Percentiles rank a stretch among this genome's conserved stretches.
These are phyloP conservation scores for Ptychodera flava DNA, from an alignment of 35 echinoderm and acorn worm genomes.

Conservation along the genomic window DNA sequence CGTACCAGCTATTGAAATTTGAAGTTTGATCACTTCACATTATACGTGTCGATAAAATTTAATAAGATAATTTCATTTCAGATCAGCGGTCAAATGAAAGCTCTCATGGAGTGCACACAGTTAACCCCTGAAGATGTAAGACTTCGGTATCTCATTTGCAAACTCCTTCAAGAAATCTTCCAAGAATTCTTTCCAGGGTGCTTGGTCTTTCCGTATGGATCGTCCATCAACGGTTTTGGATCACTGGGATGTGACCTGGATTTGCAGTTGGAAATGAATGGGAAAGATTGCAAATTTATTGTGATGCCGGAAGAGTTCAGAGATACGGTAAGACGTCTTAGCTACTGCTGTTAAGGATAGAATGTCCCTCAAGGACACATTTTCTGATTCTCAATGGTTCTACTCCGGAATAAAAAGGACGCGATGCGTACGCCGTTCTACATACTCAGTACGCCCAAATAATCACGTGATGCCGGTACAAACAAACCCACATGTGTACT, in stretches of 20 bases:
- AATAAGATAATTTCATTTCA: too few species aligned
- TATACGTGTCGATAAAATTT: too few species aligned
- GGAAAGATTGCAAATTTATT: conserved; percentile 32
- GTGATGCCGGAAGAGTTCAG: not conserved
- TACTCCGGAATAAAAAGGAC: too few species aligned
- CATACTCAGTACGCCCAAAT: too few species aligned
- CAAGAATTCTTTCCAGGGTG: conserved; percentile 69
- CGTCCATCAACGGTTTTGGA: conserved; percentile 88
- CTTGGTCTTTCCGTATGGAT: conserved; percentile 76
- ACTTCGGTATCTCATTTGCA: conserved; percentile 73
- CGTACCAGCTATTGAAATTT: too few species aligned
- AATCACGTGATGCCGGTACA: too few species aligned
- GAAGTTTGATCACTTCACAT: too few species aligned
- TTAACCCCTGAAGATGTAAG: conserved; percentile 34
- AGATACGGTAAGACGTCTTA: not conserved
- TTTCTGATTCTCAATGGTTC: too few species aligned
- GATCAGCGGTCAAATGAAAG: conserved; percentile 60
- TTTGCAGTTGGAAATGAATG: conserved; percentile 51
- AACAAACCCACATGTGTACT: too few species aligned
- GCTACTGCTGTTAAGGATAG: not conserved
- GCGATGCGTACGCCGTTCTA: too few species aligned
- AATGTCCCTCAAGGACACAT: too few species aligned
- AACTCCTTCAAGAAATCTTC: conserved; percentile 74
- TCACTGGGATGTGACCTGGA: conserved; percentile 74
- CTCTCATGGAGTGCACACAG: conserved; percentile 23